Base-by-base conservation (phyloP, 2,797 vertebrate genomes). In the Peromyscus nudipes region DNA sequence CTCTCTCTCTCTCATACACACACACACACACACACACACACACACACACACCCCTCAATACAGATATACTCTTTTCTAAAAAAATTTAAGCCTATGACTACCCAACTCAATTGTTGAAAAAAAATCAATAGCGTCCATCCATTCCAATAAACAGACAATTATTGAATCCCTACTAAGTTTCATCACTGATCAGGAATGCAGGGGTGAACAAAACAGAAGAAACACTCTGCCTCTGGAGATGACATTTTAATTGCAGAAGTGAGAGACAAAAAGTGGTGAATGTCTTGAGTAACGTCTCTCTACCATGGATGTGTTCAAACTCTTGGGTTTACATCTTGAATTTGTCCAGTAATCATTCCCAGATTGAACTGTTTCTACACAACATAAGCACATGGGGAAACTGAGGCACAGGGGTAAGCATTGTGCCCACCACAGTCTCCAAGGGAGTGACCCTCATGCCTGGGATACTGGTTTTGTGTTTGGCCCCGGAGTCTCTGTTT, bases 81-180 rank as follows among this genome's bases (percentile, higher is more conserved):
- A 29, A 89, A 94, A 81, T 65, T 84, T 9, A 64, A 52, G 21
- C 76, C 37, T 67, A 65, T 43, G 13, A 83, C 37, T 19, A 82
- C 4, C n/a, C 46, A 89, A 60, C 57, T 87, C 37, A 87, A 31
- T 93, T 91, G 43, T 16, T 95, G 11, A 21, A 89, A 89, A 86
- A 76, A 71, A n/a, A 46, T 88, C 75, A 13, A 43, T 73, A 79
- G 4, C 34, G 29, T n/a, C 37, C 62, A 37, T n/a, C 37, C 62
- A 31, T 92, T 62, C 27, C 2, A 81, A 31, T 13, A 27, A 64
- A n/a, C 9, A 83, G 25, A 64, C 12, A 65, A 52, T 75, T 69
- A 75, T n/a, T 80, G 31, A 84, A 34, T 16, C 40, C 23, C 16
- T 93, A 62, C 46, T 79, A 69, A 67, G 19, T 92, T 6, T 49